phyloP scores from a whole-genome alignment of 2,888 invertebrate species.

The Drosophila greeni region DNA sequence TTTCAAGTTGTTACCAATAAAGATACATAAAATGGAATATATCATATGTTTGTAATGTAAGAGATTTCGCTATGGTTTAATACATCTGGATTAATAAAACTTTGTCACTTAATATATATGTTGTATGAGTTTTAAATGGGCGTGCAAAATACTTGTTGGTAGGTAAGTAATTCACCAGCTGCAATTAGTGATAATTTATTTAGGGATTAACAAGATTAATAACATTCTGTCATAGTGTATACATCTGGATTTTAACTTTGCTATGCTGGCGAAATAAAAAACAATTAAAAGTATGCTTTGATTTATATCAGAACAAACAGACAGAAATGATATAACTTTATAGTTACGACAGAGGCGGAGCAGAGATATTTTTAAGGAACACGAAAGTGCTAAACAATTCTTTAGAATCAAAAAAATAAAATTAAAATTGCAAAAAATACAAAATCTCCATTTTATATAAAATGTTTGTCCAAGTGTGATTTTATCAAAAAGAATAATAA shows the following conservation, averaged over 20 bases:
- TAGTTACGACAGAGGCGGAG: too few relatives aligned
- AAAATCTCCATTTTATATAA: background rate
- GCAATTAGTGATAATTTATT: too few relatives aligned
- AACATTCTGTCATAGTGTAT: too few relatives aligned
- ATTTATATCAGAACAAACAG: background rate
- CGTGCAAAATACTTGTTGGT: too few relatives aligned
- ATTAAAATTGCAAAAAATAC: too few relatives aligned
- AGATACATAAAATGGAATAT: conserved; percentile 31
- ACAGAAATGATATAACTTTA: too few relatives aligned
- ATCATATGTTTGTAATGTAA: conserved; percentile 25
- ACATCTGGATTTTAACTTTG: background rate
- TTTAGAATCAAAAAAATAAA: background rate
- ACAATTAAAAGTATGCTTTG: background rate
- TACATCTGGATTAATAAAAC: conserved; percentile 37
- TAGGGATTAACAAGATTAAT: too few relatives aligned
- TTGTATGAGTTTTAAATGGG: background rate
- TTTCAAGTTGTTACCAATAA: conserved; percentile 31
- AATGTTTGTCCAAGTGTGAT: background rate
- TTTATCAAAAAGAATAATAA: background rate
- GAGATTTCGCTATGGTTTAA: conserved; percentile 36
- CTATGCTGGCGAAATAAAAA: background rate
- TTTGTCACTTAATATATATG: background rate
- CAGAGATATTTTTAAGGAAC: background rate
- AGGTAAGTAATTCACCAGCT: too few relatives aligned
- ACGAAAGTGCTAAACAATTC: too few relatives aligned